phyloP scores from a whole-genome alignment of 2,113 vertebrate genomes.

The Pyrgilauda ruficollis region DNA sequence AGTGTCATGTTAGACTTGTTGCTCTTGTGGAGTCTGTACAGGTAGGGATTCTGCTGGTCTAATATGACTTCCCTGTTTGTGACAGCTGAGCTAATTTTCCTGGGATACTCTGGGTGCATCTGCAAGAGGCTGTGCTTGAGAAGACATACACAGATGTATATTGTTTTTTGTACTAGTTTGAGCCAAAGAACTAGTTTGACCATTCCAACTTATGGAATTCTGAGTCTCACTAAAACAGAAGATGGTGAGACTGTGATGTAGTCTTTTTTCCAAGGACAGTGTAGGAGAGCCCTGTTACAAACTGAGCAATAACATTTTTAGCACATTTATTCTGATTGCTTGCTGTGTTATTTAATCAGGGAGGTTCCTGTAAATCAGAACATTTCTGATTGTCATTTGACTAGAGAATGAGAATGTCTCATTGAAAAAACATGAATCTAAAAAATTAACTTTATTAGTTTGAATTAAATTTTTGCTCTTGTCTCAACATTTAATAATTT shows the following conservation, averaged over 20 bases:
- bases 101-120: background rate
- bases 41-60: background rate
- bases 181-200: background rate
- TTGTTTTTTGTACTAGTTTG: background rate
- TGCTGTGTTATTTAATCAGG: background rate
- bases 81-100: background rate
- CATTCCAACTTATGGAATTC: background rate
- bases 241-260: background rate
- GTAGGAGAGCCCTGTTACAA: background rate
- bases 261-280: background rate
- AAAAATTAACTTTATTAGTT: background rate
- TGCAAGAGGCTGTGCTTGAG: accelerated
- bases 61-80: background rate
- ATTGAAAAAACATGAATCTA: background rate
- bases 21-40: background rate
- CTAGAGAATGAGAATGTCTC: conserved; percentile 1
- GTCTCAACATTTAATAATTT: background rate
- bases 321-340: background rate
- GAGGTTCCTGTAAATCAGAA: background rate
- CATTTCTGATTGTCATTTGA: background rate
- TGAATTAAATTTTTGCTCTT: background rate
- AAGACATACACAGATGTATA: background rate
- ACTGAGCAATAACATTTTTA: background rate
- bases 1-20: background rate
- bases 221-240: background rate